Evolutionary conservation across 2,888 invertebrate genomes (phyloP).

Genomic region (Malthinus flaveolus): DNA sequence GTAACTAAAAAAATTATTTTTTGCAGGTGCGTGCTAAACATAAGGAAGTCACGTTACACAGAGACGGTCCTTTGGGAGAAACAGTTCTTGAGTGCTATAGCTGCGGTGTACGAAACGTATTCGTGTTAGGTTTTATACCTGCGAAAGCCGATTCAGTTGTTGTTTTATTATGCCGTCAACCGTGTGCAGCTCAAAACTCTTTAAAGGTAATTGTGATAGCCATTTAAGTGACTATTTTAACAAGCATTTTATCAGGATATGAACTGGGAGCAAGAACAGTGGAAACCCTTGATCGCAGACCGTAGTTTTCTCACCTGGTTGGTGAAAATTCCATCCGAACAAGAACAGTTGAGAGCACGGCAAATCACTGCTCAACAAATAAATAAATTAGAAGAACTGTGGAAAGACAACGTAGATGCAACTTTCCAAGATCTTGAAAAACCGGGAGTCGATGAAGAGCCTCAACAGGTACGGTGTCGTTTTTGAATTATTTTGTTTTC

Average conservation of each 20-base stretch:
- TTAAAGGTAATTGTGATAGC: slow-evolving; percentile 62
- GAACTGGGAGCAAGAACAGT: slow-evolving; percentile 99
- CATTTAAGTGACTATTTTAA: background rate
- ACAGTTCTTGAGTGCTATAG: slow-evolving; percentile 98
- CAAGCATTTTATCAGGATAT: slow-evolving; percentile 65
- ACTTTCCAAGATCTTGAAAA: slow-evolving; percentile 98
- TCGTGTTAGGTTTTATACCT: slow-evolving; percentile 97
- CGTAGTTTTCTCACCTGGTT: slow-evolving; percentile 96
- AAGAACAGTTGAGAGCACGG: slow-evolving; percentile 92
- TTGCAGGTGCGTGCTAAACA: slow-evolving; percentile 83
- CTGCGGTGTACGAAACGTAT: slow-evolving; percentile 97
- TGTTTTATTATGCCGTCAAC: slow-evolving; percentile 94
- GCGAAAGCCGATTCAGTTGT: slow-evolving; percentile 99
- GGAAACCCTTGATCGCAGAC: slow-evolving; percentile 97
- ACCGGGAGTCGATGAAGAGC: slow-evolving; percentile 97
- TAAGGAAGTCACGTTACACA: slow-evolving; percentile 96
- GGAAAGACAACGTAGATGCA: slow-evolving; percentile 98
- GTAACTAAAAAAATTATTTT: background rate
- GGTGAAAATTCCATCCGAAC: slow-evolving; percentile 95
- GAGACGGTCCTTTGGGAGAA: slow-evolving; percentile 97
- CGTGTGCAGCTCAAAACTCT: slow-evolving; percentile 96
- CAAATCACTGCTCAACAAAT: slow-evolving; percentile 98
- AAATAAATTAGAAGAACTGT: slow-evolving; percentile 95
- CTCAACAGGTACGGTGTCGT: slow-evolving; percentile 75
- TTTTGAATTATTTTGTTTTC: background rate